These are phyloP conservation scores for Momotus momota DNA, from an alignment of 2,797 vertebrate genomes.

Conservation along the genomic window DNA sequence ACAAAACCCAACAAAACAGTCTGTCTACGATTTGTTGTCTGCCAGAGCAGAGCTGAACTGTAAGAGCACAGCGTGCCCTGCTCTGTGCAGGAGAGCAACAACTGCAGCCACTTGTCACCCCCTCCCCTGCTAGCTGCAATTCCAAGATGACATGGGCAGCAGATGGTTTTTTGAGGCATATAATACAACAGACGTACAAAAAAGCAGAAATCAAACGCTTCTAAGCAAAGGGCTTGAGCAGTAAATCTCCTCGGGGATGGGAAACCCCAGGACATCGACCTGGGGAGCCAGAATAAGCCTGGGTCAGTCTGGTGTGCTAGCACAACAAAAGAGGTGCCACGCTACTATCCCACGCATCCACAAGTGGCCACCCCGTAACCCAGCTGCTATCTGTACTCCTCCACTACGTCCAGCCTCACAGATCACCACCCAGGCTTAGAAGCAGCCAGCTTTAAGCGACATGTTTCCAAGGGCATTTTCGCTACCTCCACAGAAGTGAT, in stretches of 20 bases:
- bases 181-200: neutral
- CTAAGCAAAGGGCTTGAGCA: neutral
- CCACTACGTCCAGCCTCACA: neutral
- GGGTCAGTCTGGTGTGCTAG: no score
- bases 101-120: neutral
- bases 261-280: neutral
- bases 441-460: neutral
- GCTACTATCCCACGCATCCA: rapidly evolving
- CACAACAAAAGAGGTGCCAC: neutral
- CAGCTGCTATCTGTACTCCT: neutral
- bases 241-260: neutral
- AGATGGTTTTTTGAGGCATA: neutral
- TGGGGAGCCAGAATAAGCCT: neutral
- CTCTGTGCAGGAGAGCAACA: neutral
- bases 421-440: neutral
- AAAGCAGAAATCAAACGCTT: neutral
- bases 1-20: no score
- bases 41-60: neutral
- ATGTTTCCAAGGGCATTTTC: neutral
- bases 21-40: neutral
- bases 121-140: neutral
- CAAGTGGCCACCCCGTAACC: neutral
- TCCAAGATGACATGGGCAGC: neutral
- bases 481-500: neutral
- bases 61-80: neutral